A percentile compares a stretch with the other conserved stretches of the same genome.
Conservation (phyloP, 1,140 invertebrate species). For the Carposina sasakii region DNA sequence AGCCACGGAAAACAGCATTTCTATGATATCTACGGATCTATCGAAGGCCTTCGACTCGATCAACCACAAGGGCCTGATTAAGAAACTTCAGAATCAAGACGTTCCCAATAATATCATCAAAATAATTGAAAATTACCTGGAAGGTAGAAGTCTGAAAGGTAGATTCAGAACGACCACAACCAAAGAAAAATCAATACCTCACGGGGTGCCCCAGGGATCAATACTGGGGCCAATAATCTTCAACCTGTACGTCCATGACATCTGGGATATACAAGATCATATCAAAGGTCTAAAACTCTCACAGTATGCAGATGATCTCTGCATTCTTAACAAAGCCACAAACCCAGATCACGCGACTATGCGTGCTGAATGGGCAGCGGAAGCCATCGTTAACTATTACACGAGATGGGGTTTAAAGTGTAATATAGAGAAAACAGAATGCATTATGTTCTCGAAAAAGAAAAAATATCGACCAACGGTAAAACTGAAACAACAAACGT, state of each 20-base stretch:
- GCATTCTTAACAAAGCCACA: conserved; percentile 6
- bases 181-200: conserved; percentile 3
- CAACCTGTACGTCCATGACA: conserved; percentile 6
- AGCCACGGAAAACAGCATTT: conserved; percentile 3
- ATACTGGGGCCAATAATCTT: conserved; percentile 9
- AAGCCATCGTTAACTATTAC: conserved; percentile 9
- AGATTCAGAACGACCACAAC: conserved; percentile 6
- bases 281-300: conserved; percentile 1
- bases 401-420: conserved; percentile 8
- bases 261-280: not conserved
- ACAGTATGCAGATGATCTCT: conserved; percentile 10
- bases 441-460: conserved; percentile 9
- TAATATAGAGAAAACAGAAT: conserved; percentile 6
- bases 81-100: conserved; percentile 1
- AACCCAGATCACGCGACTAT: not conserved
- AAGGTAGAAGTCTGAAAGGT: not conserved
- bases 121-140: conserved; percentile 7
- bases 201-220: conserved; percentile 11
- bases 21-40: conserved; percentile 10
- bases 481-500: conserved; percentile 8
- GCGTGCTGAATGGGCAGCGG: conserved; percentile 6
- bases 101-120: conserved; percentile 10
- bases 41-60: conserved; percentile 12
- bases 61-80: conserved; percentile 9
- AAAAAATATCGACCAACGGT: conserved; percentile 2